Evolutionary conservation across 2,797 vertebrate genomes (phyloP).

Genomic region (Sternotherus odoratus): DNA sequence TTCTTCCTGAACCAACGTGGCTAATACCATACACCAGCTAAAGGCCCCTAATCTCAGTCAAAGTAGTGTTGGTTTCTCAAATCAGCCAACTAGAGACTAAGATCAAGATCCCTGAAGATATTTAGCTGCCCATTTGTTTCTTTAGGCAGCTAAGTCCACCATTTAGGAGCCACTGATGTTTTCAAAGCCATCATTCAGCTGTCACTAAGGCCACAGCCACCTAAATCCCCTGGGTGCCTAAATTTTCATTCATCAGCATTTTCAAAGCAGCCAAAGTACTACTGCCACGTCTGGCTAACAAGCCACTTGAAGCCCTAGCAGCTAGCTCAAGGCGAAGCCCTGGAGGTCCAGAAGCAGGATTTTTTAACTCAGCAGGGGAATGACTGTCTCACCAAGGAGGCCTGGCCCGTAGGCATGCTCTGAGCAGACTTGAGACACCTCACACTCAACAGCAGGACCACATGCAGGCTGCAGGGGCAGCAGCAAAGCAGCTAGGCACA

Average conservation of each 20-base stretch:
- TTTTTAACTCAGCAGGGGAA: not conserved
- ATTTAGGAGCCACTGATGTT: not conserved
- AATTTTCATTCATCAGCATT: not conserved
- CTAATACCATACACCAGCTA: fast-evolving
- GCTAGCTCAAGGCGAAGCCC: not conserved
- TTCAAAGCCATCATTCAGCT: not conserved
- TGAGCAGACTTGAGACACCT: not conserved
- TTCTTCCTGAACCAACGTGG: not conserved
- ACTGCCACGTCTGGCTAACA: too few relatives aligned
- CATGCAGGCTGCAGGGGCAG: not conserved
- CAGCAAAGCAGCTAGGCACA: not conserved
- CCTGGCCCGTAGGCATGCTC: too few relatives aligned
- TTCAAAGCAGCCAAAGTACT: not conserved
- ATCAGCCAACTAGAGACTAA: not conserved
- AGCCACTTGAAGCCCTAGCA: not conserved
- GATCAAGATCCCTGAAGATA: too few relatives aligned
- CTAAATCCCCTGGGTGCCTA: not conserved
- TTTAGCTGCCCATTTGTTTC: too few relatives aligned
- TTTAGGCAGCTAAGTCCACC: too few relatives aligned
- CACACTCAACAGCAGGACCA: not conserved
- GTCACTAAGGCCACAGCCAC: not conserved
- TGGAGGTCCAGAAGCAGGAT: not conserved
- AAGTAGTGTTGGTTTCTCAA: not conserved
- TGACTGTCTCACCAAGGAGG: too few relatives aligned
- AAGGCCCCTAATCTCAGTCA: not conserved